A percentile compares a stretch with the other conserved stretches of the same genome.
phyloP scores from a whole-genome alignment of 2,888 invertebrate genomes.

The Physocephala rufipes region DNA sequence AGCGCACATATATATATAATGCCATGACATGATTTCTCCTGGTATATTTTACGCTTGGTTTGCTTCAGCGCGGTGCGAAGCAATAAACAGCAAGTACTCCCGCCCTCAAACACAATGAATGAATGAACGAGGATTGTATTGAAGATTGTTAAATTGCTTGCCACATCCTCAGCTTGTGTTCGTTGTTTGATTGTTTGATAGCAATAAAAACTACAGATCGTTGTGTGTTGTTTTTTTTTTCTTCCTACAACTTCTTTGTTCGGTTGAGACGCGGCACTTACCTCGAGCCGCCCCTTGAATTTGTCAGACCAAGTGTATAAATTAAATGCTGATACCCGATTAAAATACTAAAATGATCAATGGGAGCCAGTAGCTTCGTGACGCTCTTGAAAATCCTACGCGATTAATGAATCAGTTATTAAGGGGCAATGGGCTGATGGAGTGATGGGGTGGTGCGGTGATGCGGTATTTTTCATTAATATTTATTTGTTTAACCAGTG shows the following conservation, averaged over 20 bases:
- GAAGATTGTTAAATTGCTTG: constrained; percentile 32
- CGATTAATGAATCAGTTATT: constrained; percentile 13
- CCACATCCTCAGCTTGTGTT: constrained; percentile 30
- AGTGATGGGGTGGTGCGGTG: no score
- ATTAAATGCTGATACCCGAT: constrained; percentile 55
- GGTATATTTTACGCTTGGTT: constrained; percentile 63
- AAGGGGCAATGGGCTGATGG: no score
- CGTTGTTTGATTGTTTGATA: constrained; percentile 44
- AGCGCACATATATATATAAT: background rate
- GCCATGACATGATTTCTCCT: background rate
- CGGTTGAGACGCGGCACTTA: constrained; percentile 24
- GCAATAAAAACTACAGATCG: constrained; percentile 45
- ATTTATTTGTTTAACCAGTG: constrained; percentile 49
- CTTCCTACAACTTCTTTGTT: constrained; percentile 15
- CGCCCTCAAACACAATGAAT: constrained; percentile 15
- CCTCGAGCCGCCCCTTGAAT: constrained; percentile 56
- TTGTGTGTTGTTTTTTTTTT: no score
- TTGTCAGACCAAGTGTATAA: constrained; percentile 64
- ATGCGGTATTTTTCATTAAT: constrained; percentile 53
- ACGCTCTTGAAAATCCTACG: constrained; percentile 28
- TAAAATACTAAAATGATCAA: constrained; percentile 48
- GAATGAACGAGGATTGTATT: no score
- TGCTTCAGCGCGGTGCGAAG: constrained; percentile 52
- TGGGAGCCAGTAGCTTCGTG: constrained; percentile 40
- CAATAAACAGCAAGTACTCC: constrained; percentile 40